Evolutionary conservation across 2,113 vertebrate genomes (phyloP), one percentile per base, ranked within the genome.

Genomic region (Gallinago jamesoni): DNA sequence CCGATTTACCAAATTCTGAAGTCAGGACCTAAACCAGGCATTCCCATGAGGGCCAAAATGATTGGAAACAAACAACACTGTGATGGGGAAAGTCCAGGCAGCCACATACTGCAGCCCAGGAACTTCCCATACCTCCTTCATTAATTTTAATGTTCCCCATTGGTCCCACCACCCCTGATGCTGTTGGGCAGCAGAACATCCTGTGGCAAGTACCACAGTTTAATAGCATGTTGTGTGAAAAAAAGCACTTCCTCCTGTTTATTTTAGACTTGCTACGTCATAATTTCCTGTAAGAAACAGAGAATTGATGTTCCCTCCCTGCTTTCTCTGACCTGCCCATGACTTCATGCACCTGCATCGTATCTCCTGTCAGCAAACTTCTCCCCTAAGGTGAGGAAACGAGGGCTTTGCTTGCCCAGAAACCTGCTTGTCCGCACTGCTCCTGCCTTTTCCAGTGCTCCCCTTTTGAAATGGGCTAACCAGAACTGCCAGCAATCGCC

Each of bases 261-360:
- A 84, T 87, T 93, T 97, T 84, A 94, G 93, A 67, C 43, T 66
- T 25, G 87, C 73, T 64, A 66, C 91, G 67, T 92, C 84, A 16
- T 3, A 87, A 72, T 68, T 95, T 97, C 95, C 93, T 50, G 35
- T 18, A 39, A 93, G 67, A 78, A 91, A 78, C 64, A 92, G 23
- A 84, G 84, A 87, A 84, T 2, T 59, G 20, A 91, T 20, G 64
- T 39, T 39, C 23, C 60, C 72, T 52, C 39, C 62, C 87, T 0
- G 21, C 56, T 92, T 94, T 92, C 84, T 72, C 69, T 93, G 93
- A 92, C 80, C 69, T 77, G 47, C 69, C 77, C 21, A 1, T 22
- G 80, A 89, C 86, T 91, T 84, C 30, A n/a, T 0, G 2, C 25
- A 74, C 50, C 68, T 47, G 47, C 27, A 30, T 27, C 1, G 0